Conservation (phyloP, 2,113 vertebrate genomes). For the Cettia cetti region DNA sequence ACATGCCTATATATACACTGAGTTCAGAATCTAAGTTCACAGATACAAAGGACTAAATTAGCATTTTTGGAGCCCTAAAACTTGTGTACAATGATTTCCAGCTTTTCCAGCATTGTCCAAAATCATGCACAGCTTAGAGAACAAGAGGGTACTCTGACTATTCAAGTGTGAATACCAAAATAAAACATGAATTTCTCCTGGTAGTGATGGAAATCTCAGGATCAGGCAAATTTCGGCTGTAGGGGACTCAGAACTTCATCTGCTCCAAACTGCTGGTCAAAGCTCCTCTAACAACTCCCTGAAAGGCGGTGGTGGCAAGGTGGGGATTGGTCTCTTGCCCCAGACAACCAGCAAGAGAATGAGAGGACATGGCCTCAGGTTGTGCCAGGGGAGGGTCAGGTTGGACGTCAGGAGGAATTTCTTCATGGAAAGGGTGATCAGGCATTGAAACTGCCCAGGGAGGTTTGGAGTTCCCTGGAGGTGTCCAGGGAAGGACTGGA, state of each 20-base stretch:
- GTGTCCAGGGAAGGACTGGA: accelerated
- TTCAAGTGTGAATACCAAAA: background rate
- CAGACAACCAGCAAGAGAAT: no score
- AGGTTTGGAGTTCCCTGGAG: background rate
- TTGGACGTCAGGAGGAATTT: background rate
- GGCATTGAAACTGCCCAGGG: background rate
- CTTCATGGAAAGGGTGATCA: background rate
- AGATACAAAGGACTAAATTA: background rate
- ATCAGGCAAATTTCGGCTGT: background rate
- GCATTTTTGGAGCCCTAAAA: background rate
- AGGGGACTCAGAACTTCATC: background rate
- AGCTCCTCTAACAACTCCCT: background rate
- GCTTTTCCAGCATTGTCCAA: background rate
- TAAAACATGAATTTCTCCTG: background rate
- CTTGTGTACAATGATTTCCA: accelerated
- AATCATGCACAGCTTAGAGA: background rate
- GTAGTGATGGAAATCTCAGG: background rate
- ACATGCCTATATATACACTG: background rate
- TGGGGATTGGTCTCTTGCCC: background rate
- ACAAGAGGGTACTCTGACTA: background rate
- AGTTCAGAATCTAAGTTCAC: background rate
- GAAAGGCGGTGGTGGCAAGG: background rate
- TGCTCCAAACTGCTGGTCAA: background rate
- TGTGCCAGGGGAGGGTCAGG: background rate
- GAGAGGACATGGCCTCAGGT: accelerated